Conservation (phyloP, 2,113 vertebrate genomes). For the Agelaius tricolor region DNA sequence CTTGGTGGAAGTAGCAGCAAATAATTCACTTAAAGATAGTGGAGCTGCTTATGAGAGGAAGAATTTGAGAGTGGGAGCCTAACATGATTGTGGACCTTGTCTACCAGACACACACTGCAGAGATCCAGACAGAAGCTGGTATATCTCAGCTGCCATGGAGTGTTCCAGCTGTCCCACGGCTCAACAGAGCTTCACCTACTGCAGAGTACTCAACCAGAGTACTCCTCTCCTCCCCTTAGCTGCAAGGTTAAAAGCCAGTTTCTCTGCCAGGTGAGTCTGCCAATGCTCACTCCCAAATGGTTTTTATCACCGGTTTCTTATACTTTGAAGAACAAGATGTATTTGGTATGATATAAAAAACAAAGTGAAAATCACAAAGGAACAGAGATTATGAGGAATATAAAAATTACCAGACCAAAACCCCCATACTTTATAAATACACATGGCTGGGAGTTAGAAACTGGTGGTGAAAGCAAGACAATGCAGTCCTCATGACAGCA, state of each 20-base stretch:
- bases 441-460: background rate
- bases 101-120: background rate
- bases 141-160: background rate
- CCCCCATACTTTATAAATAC: background rate
- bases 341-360: background rate
- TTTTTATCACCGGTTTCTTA: background rate
- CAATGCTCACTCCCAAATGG: background rate
- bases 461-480: background rate
- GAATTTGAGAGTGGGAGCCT: background rate
- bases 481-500: background rate
- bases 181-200: background rate
- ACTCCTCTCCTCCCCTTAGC: background rate
- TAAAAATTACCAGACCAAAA: background rate
- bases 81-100: background rate
- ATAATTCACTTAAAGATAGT: background rate
- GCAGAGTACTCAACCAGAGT: background rate
- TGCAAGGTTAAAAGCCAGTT: background rate
- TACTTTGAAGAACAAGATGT: background rate
- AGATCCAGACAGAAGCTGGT: background rate
- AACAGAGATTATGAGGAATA: background rate
- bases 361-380: background rate
- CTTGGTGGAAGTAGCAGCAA: background rate
- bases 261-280: background rate
- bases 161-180: background rate
- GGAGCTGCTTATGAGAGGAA: background rate